Evolutionary conservation across 2,113 vertebrate species (phyloP).

Genomic region (Antechinus flavipes): DNA sequence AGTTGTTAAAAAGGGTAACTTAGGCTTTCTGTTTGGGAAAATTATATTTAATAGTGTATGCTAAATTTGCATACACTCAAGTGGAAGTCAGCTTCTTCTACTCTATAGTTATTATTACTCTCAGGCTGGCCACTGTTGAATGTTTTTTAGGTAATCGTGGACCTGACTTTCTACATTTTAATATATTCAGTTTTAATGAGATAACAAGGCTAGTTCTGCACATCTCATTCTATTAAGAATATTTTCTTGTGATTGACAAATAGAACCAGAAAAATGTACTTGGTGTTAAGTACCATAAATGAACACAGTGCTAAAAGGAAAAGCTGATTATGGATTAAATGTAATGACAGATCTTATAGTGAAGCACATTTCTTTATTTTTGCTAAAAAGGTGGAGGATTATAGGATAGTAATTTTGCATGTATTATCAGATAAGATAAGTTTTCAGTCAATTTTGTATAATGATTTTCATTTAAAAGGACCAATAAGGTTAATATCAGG

Average conservation of each 20-base stretch:
- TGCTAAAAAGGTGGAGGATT: not conserved
- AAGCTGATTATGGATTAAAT: not conserved
- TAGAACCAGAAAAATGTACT: not conserved
- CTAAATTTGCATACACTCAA: not conserved
- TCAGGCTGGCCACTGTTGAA: not conserved
- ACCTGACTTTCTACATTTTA: not conserved
- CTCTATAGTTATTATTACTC: not conserved
- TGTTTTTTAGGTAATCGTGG: not conserved
- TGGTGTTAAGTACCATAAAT: not conserved
- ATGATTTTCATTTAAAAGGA: not conserved
- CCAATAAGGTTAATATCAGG: not conserved
- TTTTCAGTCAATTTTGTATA: not conserved
- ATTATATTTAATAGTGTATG: not conserved
- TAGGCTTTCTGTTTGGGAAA: not conserved
- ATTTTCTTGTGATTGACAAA: not conserved
- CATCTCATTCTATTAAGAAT: not conserved
- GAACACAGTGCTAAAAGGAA: not conserved
- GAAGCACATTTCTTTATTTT: not conserved
- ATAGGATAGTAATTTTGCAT: not conserved
- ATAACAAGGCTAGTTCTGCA: not conserved
- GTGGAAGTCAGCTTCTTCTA: not conserved
- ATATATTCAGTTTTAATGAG: slow-evolving; percentile 2
- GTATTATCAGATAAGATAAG: not conserved
- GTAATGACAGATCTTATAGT: not conserved
- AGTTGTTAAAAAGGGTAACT: not conserved